These are phyloP conservation scores for Columba janthina DNA, from an alignment of 2,113 vertebrate genomes.

Conservation along the genomic window DNA sequence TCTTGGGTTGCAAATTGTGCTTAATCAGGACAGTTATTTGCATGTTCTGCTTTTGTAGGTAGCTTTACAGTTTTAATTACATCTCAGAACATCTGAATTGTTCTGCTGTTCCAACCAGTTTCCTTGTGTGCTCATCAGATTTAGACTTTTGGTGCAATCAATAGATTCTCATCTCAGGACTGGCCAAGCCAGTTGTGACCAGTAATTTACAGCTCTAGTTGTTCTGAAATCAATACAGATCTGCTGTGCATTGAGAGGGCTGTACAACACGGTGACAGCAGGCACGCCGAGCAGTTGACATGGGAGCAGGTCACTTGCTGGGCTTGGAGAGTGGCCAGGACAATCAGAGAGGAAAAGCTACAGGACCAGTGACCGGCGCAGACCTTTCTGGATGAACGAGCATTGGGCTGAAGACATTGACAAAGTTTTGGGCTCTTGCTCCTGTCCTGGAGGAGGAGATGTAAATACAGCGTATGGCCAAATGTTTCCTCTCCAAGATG, in stretches of 20 bases:
- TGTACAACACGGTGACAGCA: slow-evolving; percentile 68
- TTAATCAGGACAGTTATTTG: not conserved
- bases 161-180: slow-evolving; percentile 61
- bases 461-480: not conserved
- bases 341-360: not conserved
- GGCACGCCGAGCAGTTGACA: not conserved
- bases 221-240: slow-evolving; percentile 76
- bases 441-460: not conserved
- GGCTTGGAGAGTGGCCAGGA: not conserved
- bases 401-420: not conserved
- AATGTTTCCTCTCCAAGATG: not conserved
- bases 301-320: not conserved
- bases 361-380: not conserved
- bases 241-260: slow-evolving; percentile 61
- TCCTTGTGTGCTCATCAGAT: slow-evolving; percentile 40
- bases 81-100: not conserved
- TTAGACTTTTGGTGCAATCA: slow-evolving; percentile 53
- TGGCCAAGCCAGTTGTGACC: slow-evolving; percentile 66
- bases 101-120: not conserved
- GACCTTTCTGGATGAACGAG: not conserved
- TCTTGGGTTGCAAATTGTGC: not conserved
- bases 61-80: not conserved
- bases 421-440: not conserved
- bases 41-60: not conserved
- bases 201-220: slow-evolving; percentile 75